Base-by-base conservation (phyloP, 2,113 vertebrate genomes). In the Capra hircus region DNA sequence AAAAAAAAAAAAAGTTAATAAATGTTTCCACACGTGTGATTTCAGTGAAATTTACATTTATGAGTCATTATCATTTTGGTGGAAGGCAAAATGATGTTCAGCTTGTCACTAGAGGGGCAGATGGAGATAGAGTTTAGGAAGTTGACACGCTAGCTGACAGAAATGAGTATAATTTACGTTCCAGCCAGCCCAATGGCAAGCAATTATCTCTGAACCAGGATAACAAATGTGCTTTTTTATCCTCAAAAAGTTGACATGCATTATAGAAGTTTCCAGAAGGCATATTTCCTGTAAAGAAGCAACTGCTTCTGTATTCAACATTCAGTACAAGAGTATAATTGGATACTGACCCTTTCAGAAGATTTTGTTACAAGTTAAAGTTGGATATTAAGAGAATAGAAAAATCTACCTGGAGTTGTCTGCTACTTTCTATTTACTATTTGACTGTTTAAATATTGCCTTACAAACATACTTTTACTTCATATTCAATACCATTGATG, bases 161-260 rank as follows among this genome's bases (percentile, higher is more conserved):
- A 99, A 98, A 98, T 97, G 98, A 99, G 98, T 97, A 98, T 97
- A 99, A 99, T 99, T 99, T 99, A 99, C 93, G 97, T 98, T 98
- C 98, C 97, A 98, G 97, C 93, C 98, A 98, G 98, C 96, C 97
- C 99, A 99, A 99, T 98, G 98, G 98, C 98, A 99, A 99, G 98
- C 98, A 99, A 99, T 99, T 99, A 99, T 99, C 98, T 99, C 98
- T 98, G 97, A 99, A 99, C 98, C 40, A 5, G 98, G 98, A 98
- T 98, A 98, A 98, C 98, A 98, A 99, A 99, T 98, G 98, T 98
- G 98, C 97, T 98, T 99, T 98, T 98, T 98, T 98, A 98, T 98
- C 98, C 98, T 92, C 97, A 98, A 98, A 98, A 98, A 98, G 98
- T 98, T 99, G 98, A 98, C 55, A 0, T 98, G 97, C 8, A 1